These are phyloP conservation scores for Neosilurus mollespiculum DNA, from an alignment of 2,797 vertebrate species.

Conservation along the genomic window DNA sequence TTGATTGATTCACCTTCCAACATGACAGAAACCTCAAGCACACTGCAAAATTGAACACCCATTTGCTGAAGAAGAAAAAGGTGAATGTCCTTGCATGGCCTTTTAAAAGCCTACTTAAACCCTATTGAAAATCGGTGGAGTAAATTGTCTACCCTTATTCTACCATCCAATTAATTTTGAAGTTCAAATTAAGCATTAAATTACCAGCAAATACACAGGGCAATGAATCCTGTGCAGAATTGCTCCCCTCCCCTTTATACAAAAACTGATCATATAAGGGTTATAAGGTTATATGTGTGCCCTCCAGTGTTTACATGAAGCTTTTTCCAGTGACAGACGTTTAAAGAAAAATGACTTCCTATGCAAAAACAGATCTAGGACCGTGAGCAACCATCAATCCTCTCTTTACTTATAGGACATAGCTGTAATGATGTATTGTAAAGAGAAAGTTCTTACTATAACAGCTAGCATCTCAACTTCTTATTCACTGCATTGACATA, in stretches of 20 bases:
- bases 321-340: neutral
- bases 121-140: too few relatives aligned
- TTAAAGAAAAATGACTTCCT: slow-evolving; percentile 1
- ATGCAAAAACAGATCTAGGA: slow-evolving; percentile 1
- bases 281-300: neutral
- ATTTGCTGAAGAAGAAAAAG: too few relatives aligned
- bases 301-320: neutral
- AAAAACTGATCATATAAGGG: neutral
- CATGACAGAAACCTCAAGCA: too few relatives aligned
- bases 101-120: too few relatives aligned
- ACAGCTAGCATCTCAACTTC: slow-evolving; percentile 6
- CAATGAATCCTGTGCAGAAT: neutral
- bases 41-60: too few relatives aligned
- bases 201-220: neutral
- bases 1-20: too few relatives aligned
- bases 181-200: neutral
- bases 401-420: neutral
- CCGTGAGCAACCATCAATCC: slow-evolving; percentile 6
- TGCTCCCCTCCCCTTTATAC: neutral
- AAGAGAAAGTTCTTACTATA: slow-evolving; percentile 2
- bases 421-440: neutral
- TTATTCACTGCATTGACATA: neutral
- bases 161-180: neutral
- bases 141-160: too few relatives aligned
- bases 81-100: too few relatives aligned